Percentiles rank a stretch among this genome's conserved stretches.
Evolutionary conservation across 2,888 invertebrate genomes (phyloP).

Genomic region (Drosophila barbarae): DNA sequence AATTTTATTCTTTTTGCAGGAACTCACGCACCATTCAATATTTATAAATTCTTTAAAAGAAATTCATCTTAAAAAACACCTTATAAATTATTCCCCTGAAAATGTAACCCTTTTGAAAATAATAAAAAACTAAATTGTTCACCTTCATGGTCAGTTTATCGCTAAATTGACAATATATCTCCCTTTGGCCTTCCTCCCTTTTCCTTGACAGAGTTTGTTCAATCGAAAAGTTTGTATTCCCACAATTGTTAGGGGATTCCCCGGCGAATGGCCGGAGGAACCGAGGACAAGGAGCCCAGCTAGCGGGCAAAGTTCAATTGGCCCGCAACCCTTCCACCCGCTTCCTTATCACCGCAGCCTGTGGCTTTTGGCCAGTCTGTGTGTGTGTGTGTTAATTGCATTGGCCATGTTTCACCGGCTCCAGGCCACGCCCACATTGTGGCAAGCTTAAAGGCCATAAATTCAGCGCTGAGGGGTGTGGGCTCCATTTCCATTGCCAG

Average conservation of each 20-base stretch:
- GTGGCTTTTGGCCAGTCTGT: constrained; percentile 35
- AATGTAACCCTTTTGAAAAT: not conserved
- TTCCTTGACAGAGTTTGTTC: not conserved
- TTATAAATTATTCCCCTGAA: not conserved
- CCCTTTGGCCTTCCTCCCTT: not conserved
- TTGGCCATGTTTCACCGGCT: constrained; percentile 34
- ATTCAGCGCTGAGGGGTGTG: constrained; percentile 9
- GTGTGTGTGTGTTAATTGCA: constrained; percentile 58
- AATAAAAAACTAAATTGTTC: not conserved
- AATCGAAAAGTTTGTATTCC: constrained; percentile 27
- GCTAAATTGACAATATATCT: not conserved
- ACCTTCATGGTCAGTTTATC: not conserved
- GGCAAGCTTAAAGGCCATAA: constrained; percentile 51
- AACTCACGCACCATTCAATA: not conserved
- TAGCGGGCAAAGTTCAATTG: constrained; percentile 33
- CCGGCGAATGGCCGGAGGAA: constrained; percentile 13
- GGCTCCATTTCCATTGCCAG: constrained; percentile 9
- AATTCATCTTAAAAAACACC: too few species aligned
- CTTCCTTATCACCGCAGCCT: constrained; percentile 34
- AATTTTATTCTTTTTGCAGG: too few species aligned
- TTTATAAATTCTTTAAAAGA: not conserved
- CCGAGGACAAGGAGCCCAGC: constrained; percentile 6
- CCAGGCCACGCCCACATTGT: constrained; percentile 24
- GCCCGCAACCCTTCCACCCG: constrained; percentile 11
- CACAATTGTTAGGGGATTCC: constrained; percentile 35